Evolutionary conservation across 2,797 vertebrate species (phyloP).

Genomic region (Gastrophryne carolinensis): DNA sequence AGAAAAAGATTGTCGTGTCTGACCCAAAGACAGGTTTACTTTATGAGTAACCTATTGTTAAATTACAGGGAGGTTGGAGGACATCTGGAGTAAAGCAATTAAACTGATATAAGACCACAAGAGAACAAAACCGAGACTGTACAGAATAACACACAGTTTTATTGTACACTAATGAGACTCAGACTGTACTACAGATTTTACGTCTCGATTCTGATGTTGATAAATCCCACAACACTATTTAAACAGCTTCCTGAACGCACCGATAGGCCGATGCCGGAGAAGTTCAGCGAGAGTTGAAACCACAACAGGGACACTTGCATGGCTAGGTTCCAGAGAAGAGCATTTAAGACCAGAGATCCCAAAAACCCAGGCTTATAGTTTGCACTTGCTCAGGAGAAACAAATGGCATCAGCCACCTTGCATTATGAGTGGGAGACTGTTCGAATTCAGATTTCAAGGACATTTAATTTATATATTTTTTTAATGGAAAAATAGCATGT

Average conservation of each 20-base stretch:
- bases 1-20: too few relatives aligned
- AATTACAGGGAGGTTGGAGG: conserved; percentile 3
- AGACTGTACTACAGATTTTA: not conserved
- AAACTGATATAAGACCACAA: not conserved
- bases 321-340: not conserved
- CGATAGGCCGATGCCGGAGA: not conserved
- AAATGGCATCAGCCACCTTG: too few relatives aligned
- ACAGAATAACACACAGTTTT: conserved; percentile 3
- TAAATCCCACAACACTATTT: conserved; percentile 10
- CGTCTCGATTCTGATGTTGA: not conserved
- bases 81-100: conserved; percentile 8
- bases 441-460: too few relatives aligned
- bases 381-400: not conserved
- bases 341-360: not conserved
- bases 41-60: too few relatives aligned
- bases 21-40: too few relatives aligned
- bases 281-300: conserved; percentile 14
- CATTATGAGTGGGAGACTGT: too few relatives aligned
- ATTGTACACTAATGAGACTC: not conserved
- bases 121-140: not conserved
- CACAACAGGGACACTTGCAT: conserved; percentile 7
- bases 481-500: too few relatives aligned
- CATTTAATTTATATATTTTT: too few relatives aligned
- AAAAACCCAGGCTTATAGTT: too few relatives aligned
- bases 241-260: conserved; percentile 6